A percentile compares a stretch with the other conserved stretches of the same genome.
These are phyloP conservation scores for Psettodes erumei DNA, from an alignment of 2,113 vertebrate genomes.

Conservation along the genomic window DNA sequence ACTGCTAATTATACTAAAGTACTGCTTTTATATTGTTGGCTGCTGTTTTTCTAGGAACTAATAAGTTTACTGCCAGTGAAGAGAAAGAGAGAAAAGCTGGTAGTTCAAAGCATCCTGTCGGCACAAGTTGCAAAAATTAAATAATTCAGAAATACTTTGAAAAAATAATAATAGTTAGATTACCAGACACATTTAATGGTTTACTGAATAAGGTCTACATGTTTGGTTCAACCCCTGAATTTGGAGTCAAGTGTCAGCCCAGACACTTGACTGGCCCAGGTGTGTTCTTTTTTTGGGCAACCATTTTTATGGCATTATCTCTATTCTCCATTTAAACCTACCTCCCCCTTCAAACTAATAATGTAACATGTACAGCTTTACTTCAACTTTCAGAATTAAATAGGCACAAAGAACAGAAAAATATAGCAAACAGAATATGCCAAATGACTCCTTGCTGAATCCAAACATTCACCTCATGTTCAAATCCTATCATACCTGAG, in stretches of 20 bases:
- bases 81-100: background rate
- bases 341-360: background rate
- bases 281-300: background rate
- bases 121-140: background rate
- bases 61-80: background rate
- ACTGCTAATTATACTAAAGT: background rate
- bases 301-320: background rate
- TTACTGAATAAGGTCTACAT: background rate
- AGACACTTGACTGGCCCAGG: background rate
- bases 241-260: background rate
- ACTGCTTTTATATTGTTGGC: background rate
- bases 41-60: background rate
- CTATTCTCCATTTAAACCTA: background rate
- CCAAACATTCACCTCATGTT: background rate
- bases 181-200: background rate
- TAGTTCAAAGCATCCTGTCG: background rate
- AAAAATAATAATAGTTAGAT: background rate
- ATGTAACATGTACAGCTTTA: background rate
- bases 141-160: no score
- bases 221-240: background rate
- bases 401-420: background rate
- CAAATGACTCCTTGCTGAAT: background rate
- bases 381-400: background rate
- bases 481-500: background rate
- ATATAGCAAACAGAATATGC: background rate